phyloP scores from a whole-genome alignment of 2,888 invertebrate species.

The Reticulitermes lucifugus region DNA sequence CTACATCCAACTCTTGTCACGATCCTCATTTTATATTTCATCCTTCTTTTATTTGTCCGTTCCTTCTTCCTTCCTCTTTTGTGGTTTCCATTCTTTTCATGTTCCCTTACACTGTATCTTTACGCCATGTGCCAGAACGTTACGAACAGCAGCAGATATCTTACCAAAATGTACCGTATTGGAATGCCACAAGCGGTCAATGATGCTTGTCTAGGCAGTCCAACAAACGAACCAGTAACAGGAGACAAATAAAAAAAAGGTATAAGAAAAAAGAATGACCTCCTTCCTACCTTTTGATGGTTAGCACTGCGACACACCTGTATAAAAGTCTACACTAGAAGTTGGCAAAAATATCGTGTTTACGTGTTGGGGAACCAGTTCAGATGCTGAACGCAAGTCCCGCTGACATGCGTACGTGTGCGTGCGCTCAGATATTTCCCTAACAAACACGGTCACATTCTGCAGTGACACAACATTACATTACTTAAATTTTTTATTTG shows the following conservation, averaged over 20 bases:
- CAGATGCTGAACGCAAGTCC: background rate
- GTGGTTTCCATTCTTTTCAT: too few relatives aligned
- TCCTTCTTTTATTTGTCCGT: too few relatives aligned
- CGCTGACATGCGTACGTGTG: background rate
- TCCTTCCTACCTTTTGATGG: background rate
- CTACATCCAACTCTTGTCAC: too few relatives aligned
- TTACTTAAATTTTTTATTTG: background rate
- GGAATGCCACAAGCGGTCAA: background rate
- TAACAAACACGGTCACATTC: conserved; percentile 30
- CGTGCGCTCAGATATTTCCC: conserved; percentile 29
- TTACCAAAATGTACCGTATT: too few relatives aligned
- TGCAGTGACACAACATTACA: conserved; percentile 20
- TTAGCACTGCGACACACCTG: background rate
- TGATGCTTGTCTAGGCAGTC: background rate
- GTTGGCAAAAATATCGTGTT: conserved; percentile 41
- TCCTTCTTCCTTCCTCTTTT: too few relatives aligned
- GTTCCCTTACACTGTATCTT: too few relatives aligned
- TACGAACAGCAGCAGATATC: too few relatives aligned
- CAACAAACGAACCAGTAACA: background rate
- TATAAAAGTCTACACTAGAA: conserved; percentile 39
- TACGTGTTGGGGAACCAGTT: conserved; percentile 43
- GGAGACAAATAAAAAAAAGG: background rate
- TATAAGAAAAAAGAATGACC: too few relatives aligned
- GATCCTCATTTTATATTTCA: too few relatives aligned
- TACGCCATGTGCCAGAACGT: too few relatives aligned